Evolutionary conservation across 2,888 invertebrate genomes (phyloP).

Genomic region (Polyommatus icarus): DNA sequence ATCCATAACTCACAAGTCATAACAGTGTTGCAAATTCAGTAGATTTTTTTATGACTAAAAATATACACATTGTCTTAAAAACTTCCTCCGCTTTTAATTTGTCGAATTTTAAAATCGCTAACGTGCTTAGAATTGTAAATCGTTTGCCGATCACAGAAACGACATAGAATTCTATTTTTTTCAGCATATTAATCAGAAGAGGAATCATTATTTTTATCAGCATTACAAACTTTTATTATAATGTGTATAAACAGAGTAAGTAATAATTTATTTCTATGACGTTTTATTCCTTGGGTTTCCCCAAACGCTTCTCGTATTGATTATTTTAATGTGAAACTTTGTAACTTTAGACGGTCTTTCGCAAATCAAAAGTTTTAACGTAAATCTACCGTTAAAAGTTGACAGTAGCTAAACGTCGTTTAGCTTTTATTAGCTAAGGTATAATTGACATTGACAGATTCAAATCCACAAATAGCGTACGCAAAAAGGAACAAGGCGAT

Average conservation of each 20-base stretch:
- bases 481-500: constrained; percentile 11
- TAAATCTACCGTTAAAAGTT: not conserved
- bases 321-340: constrained; percentile 19
- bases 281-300: constrained; percentile 4
- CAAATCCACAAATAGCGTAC: constrained; percentile 15
- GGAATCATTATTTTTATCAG: too few relatives aligned
- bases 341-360: not conserved
- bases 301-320: constrained; percentile 21
- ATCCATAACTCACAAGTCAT: too few relatives aligned
- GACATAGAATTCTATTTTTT: too few relatives aligned
- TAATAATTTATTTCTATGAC: not conserved
- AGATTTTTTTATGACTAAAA: too few relatives aligned
- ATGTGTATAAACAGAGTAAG: not conserved
- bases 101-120: too few relatives aligned
- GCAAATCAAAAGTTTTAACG: not conserved
- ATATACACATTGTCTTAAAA: too few relatives aligned
- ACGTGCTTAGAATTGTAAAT: too few relatives aligned
- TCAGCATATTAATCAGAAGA: too few relatives aligned
- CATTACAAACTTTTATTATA: not conserved
- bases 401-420: constrained; percentile 4
- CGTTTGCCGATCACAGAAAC: too few relatives aligned
- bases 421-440: constrained; percentile 2
- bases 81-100: too few relatives aligned
- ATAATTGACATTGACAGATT: constrained; percentile 19
- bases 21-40: too few relatives aligned